These are phyloP conservation scores for Anolis apletophallus DNA, from an alignment of 2,797 vertebrate species.

Conservation along the genomic window DNA sequence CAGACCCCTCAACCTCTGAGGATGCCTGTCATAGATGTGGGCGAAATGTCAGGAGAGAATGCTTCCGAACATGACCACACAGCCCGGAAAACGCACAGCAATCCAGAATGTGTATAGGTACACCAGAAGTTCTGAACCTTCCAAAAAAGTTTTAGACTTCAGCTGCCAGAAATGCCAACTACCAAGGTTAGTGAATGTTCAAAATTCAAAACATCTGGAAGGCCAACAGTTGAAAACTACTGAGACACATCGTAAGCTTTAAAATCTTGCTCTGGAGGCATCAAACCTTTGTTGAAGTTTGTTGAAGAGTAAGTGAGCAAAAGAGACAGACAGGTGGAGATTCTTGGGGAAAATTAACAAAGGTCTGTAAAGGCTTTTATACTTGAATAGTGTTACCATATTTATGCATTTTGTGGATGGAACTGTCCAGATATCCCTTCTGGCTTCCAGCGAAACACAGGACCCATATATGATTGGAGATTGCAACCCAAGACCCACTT, in stretches of 20 bases:
- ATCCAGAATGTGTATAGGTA: too few relatives aligned
- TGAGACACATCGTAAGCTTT: not conserved
- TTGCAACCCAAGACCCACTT: not conserved
- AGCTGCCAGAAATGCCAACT: not conserved
- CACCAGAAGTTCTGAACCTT: too few relatives aligned
- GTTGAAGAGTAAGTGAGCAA: constrained; percentile 58
- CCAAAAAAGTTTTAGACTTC: not conserved
- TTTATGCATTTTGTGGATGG: constrained; percentile 27
- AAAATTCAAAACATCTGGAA: not conserved
- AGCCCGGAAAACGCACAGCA: too few relatives aligned
- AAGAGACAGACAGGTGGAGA: constrained; percentile 46
- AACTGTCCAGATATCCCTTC: constrained; percentile 5
- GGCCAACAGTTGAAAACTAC: not conserved
- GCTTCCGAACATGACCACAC: too few relatives aligned
- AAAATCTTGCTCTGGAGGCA: not conserved
- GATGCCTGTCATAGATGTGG: too few relatives aligned
- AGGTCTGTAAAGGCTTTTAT: constrained; percentile 64
- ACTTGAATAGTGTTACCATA: constrained; percentile 59
- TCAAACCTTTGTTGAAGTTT: constrained; percentile 17
- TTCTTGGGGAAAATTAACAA: constrained; percentile 58
- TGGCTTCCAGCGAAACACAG: not conserved
- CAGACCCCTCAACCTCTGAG: too few relatives aligned
- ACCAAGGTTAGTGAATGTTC: not conserved
- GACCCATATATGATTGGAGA: not conserved
- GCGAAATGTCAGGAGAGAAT: too few relatives aligned